A percentile compares a stretch with the other conserved stretches of the same genome.
These are phyloP conservation scores for Rissa tridactyla DNA, from an alignment of 2,113 vertebrate genomes.

Conservation along the genomic window DNA sequence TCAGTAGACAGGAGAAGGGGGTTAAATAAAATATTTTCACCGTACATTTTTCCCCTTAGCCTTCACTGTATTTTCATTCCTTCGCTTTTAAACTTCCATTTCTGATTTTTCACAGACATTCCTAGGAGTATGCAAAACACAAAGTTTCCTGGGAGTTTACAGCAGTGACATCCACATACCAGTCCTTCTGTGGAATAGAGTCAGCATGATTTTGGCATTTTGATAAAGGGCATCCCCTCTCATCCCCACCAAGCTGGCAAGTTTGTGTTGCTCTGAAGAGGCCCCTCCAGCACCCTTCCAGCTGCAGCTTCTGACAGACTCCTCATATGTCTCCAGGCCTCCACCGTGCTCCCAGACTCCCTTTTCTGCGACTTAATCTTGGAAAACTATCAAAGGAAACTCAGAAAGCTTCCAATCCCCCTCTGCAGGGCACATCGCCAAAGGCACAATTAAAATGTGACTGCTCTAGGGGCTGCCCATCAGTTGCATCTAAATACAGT, in stretches of 20 bases:
- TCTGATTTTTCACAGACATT: background rate
- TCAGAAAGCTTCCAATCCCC: background rate
- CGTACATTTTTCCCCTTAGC: background rate
- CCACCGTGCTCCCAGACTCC: background rate
- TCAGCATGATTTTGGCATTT: background rate
- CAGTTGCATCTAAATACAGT: background rate
- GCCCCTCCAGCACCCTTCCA: background rate
- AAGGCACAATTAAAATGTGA: slow-evolving; percentile 3
- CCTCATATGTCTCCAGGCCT: background rate
- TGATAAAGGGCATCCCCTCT: background rate
- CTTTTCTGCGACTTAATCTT: background rate
- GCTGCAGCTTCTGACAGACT: background rate
- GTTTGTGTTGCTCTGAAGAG: background rate
- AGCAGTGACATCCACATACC: background rate
- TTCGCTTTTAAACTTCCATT: background rate
- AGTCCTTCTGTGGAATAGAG: background rate
- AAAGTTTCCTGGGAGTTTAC: background rate
- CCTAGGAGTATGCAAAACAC: background rate
- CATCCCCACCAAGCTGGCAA: background rate
- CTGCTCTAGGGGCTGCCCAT: background rate
- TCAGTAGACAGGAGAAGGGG: background rate
- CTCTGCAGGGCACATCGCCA: background rate
- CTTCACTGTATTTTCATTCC: background rate
- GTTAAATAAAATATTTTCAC: background rate
- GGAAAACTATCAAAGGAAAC: slow-evolving; percentile 25